These are phyloP conservation scores for Pristionchus japonicus DNA, from an alignment of 2,888 invertebrate species.

Conservation along the genomic window DNA sequence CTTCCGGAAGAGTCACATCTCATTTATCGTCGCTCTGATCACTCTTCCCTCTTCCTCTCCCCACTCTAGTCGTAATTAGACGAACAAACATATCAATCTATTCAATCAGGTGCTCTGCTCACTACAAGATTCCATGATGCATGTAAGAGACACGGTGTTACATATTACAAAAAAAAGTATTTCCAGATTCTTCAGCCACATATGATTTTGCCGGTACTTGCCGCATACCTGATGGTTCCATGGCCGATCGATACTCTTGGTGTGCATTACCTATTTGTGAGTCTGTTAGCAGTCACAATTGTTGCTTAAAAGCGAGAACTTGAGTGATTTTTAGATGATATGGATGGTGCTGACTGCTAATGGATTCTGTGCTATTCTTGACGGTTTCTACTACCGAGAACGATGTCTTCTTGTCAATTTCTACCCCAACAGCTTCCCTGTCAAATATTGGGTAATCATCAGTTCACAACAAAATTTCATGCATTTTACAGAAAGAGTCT, in stretches of 20 bases:
- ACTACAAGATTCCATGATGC: not conserved
- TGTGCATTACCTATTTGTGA: not conserved
- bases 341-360: not conserved
- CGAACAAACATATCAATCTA: no score
- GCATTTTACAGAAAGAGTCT: not conserved
- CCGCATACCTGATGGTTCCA: not conserved
- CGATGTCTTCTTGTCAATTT: not conserved
- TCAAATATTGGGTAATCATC: not conserved
- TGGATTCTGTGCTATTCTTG: not conserved
- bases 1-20: no score
- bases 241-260: not conserved
- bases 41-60: no score
- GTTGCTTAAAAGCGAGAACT: not conserved
- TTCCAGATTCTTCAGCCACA: not conserved
- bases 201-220: not conserved
- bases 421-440: not conserved
- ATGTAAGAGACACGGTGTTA: not conserved
- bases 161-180: not conserved
- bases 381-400: not conserved
- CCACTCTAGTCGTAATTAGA: no score
- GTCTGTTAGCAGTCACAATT: not conserved
- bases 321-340: not conserved
- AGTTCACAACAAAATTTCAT: not conserved
- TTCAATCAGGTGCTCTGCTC: not conserved
- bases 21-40: no score